These are phyloP conservation scores for Drosophila tani DNA, from an alignment of 1,140 invertebrate genomes.

Conservation along the genomic window DNA sequence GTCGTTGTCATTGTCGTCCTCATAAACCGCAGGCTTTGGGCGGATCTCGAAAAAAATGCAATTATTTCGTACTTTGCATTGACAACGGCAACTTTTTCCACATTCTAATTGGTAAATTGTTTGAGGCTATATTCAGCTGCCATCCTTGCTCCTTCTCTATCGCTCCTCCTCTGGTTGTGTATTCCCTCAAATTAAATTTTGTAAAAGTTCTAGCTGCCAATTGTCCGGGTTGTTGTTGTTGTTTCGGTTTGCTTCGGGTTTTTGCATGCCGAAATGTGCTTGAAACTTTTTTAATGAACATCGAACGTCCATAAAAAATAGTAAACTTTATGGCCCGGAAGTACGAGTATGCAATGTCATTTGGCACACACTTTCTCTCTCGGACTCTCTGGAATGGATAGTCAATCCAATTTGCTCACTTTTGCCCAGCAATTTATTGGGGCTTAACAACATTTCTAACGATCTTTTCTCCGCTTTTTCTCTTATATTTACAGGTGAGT, in stretches of 20 bases:
- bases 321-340: conserved; percentile 26
- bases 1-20: conserved; percentile 10
- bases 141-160: conserved; percentile 13
- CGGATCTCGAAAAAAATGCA: conserved; percentile 35
- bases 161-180: conserved; percentile 16
- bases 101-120: conserved; percentile 71
- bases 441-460: conserved; percentile 51
- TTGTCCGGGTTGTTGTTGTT: conserved; percentile 28
- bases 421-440: conserved; percentile 18
- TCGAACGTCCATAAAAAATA: conserved; percentile 36
- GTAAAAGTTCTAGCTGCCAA: conserved; percentile 45
- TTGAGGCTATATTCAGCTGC: conserved; percentile 28
- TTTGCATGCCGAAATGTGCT: conserved; percentile 37
- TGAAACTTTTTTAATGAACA: conserved; percentile 71
- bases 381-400: neutral
- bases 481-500: conserved; percentile 70
- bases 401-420: conserved; percentile 33
- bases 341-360: conserved; percentile 41
- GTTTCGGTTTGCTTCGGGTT: conserved; percentile 17
- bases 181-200: conserved; percentile 52
- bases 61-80: conserved; percentile 60
- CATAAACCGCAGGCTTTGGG: conserved; percentile 46
- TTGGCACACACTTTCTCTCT: conserved; percentile 6
- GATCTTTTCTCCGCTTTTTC: conserved; percentile 15
- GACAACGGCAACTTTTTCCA: conserved; percentile 31